phyloP scores from a whole-genome alignment of 1,140 invertebrate genomes.

The Campoletis sonorensis region DNA sequence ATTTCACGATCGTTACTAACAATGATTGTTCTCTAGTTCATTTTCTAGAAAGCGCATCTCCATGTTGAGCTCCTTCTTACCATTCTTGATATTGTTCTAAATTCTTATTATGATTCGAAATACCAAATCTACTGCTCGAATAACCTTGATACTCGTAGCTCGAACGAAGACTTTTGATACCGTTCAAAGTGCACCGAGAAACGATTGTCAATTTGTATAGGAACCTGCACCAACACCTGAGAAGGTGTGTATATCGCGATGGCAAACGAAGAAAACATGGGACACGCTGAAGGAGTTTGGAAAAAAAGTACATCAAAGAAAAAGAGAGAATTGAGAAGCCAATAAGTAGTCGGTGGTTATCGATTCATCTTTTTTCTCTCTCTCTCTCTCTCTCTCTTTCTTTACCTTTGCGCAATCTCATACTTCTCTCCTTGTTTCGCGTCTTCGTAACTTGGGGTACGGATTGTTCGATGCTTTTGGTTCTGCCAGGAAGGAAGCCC shows the following conservation, averaged over 20 bases:
- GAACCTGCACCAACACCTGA: no score
- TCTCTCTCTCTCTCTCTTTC: background rate
- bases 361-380: constrained; percentile 26
- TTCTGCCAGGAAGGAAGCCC: constrained; percentile 11
- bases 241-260: background rate
- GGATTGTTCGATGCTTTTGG: background rate
- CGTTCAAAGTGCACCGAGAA: no score
- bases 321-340: constrained; percentile 20
- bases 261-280: background rate
- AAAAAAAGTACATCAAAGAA: constrained; percentile 1
- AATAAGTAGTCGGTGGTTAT: constrained; percentile 43
- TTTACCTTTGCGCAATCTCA: background rate
- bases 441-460: constrained; percentile 2
- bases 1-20: background rate
- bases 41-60: no score
- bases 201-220: no score
- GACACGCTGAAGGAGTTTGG: background rate
- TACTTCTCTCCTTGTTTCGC: background rate
- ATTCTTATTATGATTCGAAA: no score
- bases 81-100: no score
- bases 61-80: no score
- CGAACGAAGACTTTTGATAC: no score
- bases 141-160: no score
- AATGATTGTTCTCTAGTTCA: no score
- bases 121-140: no score